Evolutionary conservation across 2,888 invertebrate species (phyloP).

Genomic region (Glyphotaelius pellucidus): DNA sequence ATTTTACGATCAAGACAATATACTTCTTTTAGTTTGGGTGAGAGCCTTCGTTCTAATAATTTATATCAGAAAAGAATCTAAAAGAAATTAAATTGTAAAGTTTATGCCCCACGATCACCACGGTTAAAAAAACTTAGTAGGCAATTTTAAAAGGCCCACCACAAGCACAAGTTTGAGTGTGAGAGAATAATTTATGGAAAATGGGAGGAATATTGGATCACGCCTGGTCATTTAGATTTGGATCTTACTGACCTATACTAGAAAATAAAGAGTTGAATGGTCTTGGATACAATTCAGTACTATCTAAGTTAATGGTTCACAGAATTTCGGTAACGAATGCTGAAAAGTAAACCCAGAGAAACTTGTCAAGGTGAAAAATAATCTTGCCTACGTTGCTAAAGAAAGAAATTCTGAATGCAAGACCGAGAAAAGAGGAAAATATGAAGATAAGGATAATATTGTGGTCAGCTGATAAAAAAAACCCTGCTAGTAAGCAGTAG

Average conservation of each 20-base stretch:
- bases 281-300: neutral
- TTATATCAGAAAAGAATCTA: neutral
- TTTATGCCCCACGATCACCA: neutral
- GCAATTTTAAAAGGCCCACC: neutral
- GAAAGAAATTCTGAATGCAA: neutral
- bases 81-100: neutral
- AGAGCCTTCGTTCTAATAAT: neutral
- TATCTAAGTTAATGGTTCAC: neutral
- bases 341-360: neutral
- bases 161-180: neutral
- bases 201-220: neutral
- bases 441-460: neutral
- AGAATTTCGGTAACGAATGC: neutral
- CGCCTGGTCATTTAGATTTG: neutral
- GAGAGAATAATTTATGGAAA: neutral
- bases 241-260: neutral
- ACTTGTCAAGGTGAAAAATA: neutral
- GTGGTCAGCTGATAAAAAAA: neutral
- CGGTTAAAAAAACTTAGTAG: neutral
- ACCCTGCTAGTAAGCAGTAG: neutral
- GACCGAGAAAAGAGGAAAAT: neutral
- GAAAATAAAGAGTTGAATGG: neutral
- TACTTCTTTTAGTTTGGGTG: neutral
- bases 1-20: neutral
- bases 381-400: neutral